phyloP scores from a whole-genome alignment of 1,140 invertebrate genomes.

The Aphidius gifuensis region DNA sequence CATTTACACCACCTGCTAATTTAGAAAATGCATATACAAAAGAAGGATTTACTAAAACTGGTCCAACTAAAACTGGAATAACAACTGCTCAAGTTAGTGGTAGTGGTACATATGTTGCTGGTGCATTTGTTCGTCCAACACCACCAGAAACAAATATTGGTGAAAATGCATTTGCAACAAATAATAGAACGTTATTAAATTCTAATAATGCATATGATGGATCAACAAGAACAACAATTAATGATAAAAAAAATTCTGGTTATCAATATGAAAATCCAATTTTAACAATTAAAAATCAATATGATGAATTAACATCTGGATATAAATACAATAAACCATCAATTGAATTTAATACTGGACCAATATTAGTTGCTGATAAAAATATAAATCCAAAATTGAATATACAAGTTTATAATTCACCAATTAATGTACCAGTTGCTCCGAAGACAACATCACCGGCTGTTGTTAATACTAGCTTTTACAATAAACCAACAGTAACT shows the following conservation, averaged over 20 bases:
- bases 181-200: conserved; percentile 10
- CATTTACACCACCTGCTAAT: not conserved
- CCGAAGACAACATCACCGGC: conserved; percentile 33
- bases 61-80: conserved; percentile 48
- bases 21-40: conserved; percentile 24
- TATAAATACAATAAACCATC: conserved; percentile 37
- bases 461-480: conserved; percentile 32
- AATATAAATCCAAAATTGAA: not conserved
- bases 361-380: conserved; percentile 3
- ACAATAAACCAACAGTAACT: conserved; percentile 29
- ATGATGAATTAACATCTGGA: conserved; percentile 11
- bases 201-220: not conserved
- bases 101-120: conserved; percentile 43
- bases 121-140: conserved; percentile 28
- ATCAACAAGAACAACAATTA: not conserved
- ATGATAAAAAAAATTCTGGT: not conserved
- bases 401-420: too few relatives aligned
- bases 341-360: conserved; percentile 26
- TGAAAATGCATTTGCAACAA: conserved; percentile 26
- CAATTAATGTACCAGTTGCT: too few relatives aligned
- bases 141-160: conserved; percentile 42
- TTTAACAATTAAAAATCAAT: conserved; percentile 11
- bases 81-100: conserved; percentile 48
- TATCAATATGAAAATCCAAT: conserved; percentile 20
- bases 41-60: conserved; percentile 47